Base-by-base conservation (phyloP, 2,797 vertebrate species). In the Diplodus puntazzo region DNA sequence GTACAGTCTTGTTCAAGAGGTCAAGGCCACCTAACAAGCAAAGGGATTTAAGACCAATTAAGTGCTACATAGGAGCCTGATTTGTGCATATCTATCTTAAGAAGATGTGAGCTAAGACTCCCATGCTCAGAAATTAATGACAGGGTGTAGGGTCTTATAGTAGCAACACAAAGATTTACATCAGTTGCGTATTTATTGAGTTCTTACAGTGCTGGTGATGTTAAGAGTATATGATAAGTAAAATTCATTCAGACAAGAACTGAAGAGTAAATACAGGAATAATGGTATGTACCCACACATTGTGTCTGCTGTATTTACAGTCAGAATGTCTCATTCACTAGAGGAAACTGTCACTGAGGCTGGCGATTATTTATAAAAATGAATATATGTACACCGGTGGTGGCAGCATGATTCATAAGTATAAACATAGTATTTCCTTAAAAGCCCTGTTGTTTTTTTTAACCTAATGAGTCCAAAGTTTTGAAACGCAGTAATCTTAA, bases 1-100 rank as follows among this genome's bases (percentile, higher is more conserved):
- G 12, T 20, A 45, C 25, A 7, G 20, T 79, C 45, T 84, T 72
- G 18, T 68, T 49, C 18, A 25, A 73, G 23, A 73, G 62, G 60
- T 83, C 62, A 86, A 79, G 50, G 66, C 42, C 64, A 72, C 68
- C 6, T 70, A 39, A 73, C 42, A 73, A 68, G 63, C 14, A 82
- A 34, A 57, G 3, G 1, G 11, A 58, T 75, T 80, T 62, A 59
- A 52, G 17, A 71, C 57, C 55, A 80, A 62, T 76, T n/a, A 62
- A 79, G 18, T 59, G 39, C 16, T 48, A 25, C 14, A 43, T n/a
- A 30, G 13, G 20, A 14, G 20, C 11, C 43, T 45, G 54, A 16
- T 75, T 62, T 77, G 53, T 73, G 6, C 25, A 55, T 4, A 50
- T 55, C 8, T 66, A 16, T 62, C 14, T 54, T 54, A 61, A 17